Evolutionary conservation across 2,888 invertebrate species (phyloP).

Genomic region (Archips xylosteana): DNA sequence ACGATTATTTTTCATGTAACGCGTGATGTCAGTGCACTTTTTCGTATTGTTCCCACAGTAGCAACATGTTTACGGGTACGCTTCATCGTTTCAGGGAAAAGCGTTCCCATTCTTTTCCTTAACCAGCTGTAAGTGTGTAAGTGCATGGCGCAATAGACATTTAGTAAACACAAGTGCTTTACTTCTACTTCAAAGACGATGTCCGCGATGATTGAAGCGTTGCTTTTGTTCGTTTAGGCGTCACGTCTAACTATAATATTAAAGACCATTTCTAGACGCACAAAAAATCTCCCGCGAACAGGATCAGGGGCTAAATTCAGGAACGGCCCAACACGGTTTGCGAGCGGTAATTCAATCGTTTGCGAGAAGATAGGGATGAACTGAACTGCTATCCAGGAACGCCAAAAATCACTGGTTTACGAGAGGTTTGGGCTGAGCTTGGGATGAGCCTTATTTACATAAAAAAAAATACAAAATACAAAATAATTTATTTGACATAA

Average conservation of each 20-base stretch:
- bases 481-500: too few relatives aligned
- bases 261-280: background rate
- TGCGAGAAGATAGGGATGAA: too few relatives aligned
- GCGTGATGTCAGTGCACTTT: conserved; percentile 17
- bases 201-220: conserved; percentile 68
- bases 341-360: too few relatives aligned
- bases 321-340: too few relatives aligned
- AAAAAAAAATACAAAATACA: too few relatives aligned
- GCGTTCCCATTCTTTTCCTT: conserved; percentile 59
- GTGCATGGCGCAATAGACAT: conserved; percentile 61
- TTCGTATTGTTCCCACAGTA: conserved; percentile 2
- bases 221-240: conserved; percentile 56
- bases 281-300: too few relatives aligned
- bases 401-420: too few relatives aligned
- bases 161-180: conserved; percentile 70
- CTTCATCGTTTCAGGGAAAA: conserved; percentile 44
- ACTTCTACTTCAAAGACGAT: conserved; percentile 71
- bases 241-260: background rate
- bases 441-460: too few relatives aligned
- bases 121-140: conserved; percentile 57
- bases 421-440: too few relatives aligned
- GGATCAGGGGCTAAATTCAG: too few relatives aligned
- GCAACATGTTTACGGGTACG: background rate
- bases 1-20: background rate
- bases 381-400: too few relatives aligned